Base-by-base conservation (phyloP, 2,113 vertebrate genomes). In the Zosterops borbonicus region DNA sequence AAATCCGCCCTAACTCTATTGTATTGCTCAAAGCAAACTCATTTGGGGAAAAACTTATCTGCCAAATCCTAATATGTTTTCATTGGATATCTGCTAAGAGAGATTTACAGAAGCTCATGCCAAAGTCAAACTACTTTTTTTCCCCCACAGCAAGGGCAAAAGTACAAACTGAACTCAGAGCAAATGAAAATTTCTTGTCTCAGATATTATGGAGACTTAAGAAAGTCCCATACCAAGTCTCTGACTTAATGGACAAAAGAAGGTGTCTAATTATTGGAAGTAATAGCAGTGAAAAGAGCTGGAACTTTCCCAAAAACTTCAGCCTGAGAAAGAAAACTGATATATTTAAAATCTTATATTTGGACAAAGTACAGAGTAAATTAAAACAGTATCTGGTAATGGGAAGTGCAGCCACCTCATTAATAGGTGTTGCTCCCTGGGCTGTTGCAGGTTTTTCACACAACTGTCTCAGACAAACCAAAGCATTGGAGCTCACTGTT, bases 61-160 rank as follows among this genome's bases (percentile, higher is more conserved):
- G 35, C 35, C 35, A 35, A 35, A 35, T 35, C 35, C 35, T 35
- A 35, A 35, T 35, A 35, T 35, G 35, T 35, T 35, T 35, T 35
- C 35, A 35, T 35, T 35, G 35, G 35, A 35, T 35, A 35, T 35
- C 37, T 39, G 37, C 37, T 39, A 39, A 39, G 37, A 39, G 37
- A 39, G 69, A 92, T 91, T 91, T 84, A 67, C 37, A 84, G 70
- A 74, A 64, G 46, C 65, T 91, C 62, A 56, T 63, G 52, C 31
- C 33, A 53, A 83, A 80, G 76, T 77, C 68, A 83, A 83, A 81
- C 23, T 28, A 50, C 20, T 39, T 23, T 16, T 14, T 23, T 37
- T 7, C 2, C 37, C 22, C 25, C 37, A 28, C 31, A 87, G 64
- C 52, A 87, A 95, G 49, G 74, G 55, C 42, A 56, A 42, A 85